Evolutionary conservation across 1,140 invertebrate species (phyloP).

Genomic region (Polypedilum pembai): DNA sequence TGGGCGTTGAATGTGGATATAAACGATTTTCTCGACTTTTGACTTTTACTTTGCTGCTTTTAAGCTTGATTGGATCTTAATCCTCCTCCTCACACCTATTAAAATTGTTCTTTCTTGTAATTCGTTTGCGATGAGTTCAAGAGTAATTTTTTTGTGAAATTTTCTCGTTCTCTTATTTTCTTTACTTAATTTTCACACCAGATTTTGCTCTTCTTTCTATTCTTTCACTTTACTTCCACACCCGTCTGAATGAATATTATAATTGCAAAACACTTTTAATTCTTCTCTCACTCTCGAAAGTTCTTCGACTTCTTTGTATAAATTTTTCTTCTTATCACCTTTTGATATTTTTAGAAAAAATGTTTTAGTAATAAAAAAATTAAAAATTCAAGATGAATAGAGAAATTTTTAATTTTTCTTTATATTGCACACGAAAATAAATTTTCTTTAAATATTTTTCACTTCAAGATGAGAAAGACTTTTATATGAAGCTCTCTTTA

Average conservation of each 20-base stretch:
- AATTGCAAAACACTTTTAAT: not conserved
- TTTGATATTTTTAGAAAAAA: not conserved
- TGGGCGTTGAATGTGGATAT: not conserved
- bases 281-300: not conserved
- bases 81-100: slow-evolving; percentile 4
- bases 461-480: not conserved
- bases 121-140: not conserved
- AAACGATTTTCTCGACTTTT: not conserved
- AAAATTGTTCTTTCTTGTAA: not conserved
- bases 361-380: too few species aligned
- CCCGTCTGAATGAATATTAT: not conserved
- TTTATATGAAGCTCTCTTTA: not conserved
- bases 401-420: not conserved
- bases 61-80: slow-evolving; percentile 6
- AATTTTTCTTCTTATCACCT: not conserved
- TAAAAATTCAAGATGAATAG: too few species aligned
- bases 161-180: not conserved
- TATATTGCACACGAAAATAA: not conserved
- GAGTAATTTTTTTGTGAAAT: not conserved
- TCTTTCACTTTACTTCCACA: not conserved
- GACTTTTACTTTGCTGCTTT: not conserved
- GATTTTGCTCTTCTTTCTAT: not conserved
- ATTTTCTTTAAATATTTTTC: not conserved
- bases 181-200: slow-evolving; percentile 1
- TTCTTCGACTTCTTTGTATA: not conserved